Evolutionary conservation across 2,797 vertebrate genomes (phyloP).

Genomic region (Alca torda): DNA sequence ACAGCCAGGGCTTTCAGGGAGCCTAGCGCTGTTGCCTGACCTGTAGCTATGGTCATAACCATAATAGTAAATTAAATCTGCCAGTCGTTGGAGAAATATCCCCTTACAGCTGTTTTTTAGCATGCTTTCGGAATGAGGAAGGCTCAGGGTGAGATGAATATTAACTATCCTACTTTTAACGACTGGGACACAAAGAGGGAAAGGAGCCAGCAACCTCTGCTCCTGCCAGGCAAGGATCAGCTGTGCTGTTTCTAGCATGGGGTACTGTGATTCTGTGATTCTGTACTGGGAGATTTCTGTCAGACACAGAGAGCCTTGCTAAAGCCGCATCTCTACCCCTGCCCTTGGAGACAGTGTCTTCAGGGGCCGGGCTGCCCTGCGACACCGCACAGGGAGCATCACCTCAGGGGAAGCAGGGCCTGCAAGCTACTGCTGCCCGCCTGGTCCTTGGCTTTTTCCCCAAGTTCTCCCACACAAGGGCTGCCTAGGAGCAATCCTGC

Average conservation of each 20-base stretch:
- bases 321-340: not conserved
- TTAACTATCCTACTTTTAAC: not conserved
- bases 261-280: too few relatives aligned
- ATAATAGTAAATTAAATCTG: not conserved
- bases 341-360: not conserved
- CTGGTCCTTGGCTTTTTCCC: not conserved
- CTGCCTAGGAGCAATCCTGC: not conserved
- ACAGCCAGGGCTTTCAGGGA: not conserved
- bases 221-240: not conserved
- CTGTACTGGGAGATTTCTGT: not conserved
- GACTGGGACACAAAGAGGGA: not conserved
- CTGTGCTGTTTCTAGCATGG: not conserved
- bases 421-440: not conserved
- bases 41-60: not conserved
- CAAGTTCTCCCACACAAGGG: conserved; percentile 29
- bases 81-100: not conserved
- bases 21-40: not conserved
- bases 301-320: not conserved
- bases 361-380: not conserved
- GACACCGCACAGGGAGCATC: accelerated
- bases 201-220: not conserved
- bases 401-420: not conserved
- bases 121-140: not conserved
- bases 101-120: not conserved
- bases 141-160: not conserved